Percentiles rank a stretch among this genome's conserved stretches.
Conservation (phyloP, 2,113 vertebrate species). For the Labeo catla region DNA sequence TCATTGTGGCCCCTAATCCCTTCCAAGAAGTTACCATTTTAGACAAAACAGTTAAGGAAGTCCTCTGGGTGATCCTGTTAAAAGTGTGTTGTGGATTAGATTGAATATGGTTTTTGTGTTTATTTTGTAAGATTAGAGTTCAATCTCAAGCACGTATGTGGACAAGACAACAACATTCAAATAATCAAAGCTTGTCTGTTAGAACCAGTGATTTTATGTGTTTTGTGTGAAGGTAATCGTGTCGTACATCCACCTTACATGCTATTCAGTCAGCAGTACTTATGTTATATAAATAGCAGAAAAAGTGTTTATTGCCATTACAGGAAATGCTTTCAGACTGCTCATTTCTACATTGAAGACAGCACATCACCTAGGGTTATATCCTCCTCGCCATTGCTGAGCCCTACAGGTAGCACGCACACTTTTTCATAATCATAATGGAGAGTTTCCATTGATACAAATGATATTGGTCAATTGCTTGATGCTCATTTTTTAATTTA, state of each 20-base stretch:
- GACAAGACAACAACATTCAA: constrained; percentile 11
- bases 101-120: constrained; percentile 64
- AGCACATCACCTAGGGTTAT: constrained; percentile 89
- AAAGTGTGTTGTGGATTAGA: constrained; percentile 70
- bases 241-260: not conserved
- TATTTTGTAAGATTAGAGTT: constrained; percentile 58
- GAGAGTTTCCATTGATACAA: not conserved
- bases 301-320: constrained; percentile 54
- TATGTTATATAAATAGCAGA: not conserved
- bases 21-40: constrained; percentile 67
- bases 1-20: constrained; percentile 71
- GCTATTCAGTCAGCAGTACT: not conserved
- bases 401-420: constrained; percentile 78
- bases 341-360: constrained; percentile 96
- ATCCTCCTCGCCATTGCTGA: constrained; percentile 77
- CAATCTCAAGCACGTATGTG: constrained; percentile 51
- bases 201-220: not conserved
- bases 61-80: constrained; percentile 63
- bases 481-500: not conserved
- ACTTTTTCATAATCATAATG: constrained; percentile 50
- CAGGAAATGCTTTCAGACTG: constrained; percentile 97
- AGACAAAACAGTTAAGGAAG: constrained; percentile 56
- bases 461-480: not conserved
- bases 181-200: not conserved
- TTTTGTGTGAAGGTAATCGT: not conserved